Evolutionary conservation across 1,140 invertebrate species (phyloP), one percentile per base, ranked within the genome.

Genomic region (Mycetomoellerius zeteki): DNA sequence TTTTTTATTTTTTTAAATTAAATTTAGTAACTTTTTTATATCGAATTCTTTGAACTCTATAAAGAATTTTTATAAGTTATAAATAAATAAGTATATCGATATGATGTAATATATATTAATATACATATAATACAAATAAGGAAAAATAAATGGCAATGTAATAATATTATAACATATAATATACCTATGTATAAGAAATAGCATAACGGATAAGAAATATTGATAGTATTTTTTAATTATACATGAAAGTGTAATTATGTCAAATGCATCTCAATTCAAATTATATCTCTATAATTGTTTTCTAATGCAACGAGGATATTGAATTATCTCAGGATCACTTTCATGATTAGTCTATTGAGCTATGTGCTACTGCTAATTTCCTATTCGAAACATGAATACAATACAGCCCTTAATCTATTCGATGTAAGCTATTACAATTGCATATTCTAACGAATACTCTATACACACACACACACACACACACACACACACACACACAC

Each of bases 341-440:
- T 75, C 72, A 37, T 33, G 33, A 75, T 60, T 54, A 75, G n/a
- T 58, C 30, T 75, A 75, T 75, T 75, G 33, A 75, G n/a, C 54
- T 58, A 37, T n/a, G 24, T 33, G 72, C 54, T 60, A 60, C 33
- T 58, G 54, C 54, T 43, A 75, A 37, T 37, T 60, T 21, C 54
- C 54, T 75, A 75, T 75, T 12, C 21, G 72, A 75, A 75, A 75
- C 72, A 24, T 33, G 71, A 75, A 27, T 37, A 54, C 47, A 19
- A 60, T 76, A 43, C 7, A 76, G n/a, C 54, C 72, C 33, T 75
- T 43, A 60, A 75, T 37, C 52, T 30, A 21, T 58, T 24, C 52
- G 65, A 24, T 50, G 30, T 24, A 37, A 56, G 5, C 30, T 12
- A 60, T 75, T 21, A 3, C 12, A 37, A 2, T 8, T 14, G 12